Percentiles rank a stretch among this genome's conserved stretches.
These are phyloP conservation scores for Lasioglossum vierecki DNA, from an alignment of 2,888 invertebrate species.

Conservation along the genomic window DNA sequence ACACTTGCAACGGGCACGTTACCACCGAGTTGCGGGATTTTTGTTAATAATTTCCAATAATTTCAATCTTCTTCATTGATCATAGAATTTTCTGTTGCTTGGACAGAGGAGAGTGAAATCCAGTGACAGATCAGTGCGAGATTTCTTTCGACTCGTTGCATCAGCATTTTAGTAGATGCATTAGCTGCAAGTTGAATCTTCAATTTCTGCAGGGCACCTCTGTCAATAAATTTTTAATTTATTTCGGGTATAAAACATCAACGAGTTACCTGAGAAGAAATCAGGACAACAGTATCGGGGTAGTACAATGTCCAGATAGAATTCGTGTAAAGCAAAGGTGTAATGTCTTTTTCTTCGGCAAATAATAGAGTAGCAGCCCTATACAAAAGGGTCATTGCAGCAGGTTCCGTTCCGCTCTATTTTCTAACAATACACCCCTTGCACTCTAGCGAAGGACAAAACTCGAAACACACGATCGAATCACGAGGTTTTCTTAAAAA, in stretches of 20 bases:
- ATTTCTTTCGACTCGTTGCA: slow-evolving; percentile 36
- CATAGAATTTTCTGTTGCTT: background rate
- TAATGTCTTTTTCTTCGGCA: background rate
- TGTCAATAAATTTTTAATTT: background rate
- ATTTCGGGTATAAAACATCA: background rate
- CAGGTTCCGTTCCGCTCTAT: background rate
- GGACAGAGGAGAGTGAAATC: background rate
- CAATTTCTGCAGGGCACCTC: background rate
- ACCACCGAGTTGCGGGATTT: background rate
- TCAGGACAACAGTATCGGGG: background rate
- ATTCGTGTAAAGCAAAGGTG: too few relatives aligned
- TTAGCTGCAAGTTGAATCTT: background rate
- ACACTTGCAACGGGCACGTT: background rate
- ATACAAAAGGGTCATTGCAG: too few relatives aligned
- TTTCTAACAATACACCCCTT: background rate
- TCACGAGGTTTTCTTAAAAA: background rate
- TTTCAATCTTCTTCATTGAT: background rate
- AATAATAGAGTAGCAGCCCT: background rate
- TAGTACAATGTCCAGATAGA: background rate
- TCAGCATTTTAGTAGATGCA: background rate
- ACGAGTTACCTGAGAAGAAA: background rate
- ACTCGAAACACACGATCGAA: background rate
- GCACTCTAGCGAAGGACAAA: background rate
- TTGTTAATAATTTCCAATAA: background rate
- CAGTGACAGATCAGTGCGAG: slow-evolving; percentile 37